Conservation (phyloP, 2,113 vertebrate genomes). For the Burhinus bistriatus region DNA sequence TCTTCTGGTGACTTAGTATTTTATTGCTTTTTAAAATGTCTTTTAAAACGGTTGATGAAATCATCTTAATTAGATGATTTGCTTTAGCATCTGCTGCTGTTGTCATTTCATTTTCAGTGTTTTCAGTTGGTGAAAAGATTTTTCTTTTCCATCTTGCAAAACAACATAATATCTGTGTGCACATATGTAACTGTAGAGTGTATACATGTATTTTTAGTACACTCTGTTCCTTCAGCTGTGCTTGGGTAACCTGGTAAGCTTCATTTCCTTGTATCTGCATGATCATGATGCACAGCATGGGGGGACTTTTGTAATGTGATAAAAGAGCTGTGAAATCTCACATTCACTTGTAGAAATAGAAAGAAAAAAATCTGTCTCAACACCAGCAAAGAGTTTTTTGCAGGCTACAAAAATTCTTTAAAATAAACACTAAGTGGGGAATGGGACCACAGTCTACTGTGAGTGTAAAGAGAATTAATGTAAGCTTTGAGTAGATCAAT, state of each 20-base stretch:
- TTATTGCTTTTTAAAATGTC: slow-evolving; percentile 18
- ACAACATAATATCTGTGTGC: background rate
- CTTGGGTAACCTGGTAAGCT: slow-evolving; percentile 39
- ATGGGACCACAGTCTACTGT: background rate
- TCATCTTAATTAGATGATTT: slow-evolving; percentile 53
- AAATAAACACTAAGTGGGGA: background rate
- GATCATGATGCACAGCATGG: background rate
- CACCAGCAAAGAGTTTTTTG: background rate
- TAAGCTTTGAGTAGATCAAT: background rate
- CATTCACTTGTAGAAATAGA: slow-evolving; percentile 3
- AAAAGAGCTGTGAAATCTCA: slow-evolving; percentile 16
- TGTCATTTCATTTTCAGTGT: slow-evolving; percentile 24
- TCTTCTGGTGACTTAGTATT: slow-evolving; percentile 43
- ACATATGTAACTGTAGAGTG: slow-evolving; percentile 2
- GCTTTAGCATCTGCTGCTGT: slow-evolving; percentile 46
- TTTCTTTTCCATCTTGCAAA: slow-evolving; percentile 2
- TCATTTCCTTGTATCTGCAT: slow-evolving; percentile 21
- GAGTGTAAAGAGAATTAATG: background rate
- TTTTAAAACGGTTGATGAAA: slow-evolving; percentile 22
- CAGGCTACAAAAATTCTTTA: background rate
- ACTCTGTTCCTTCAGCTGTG: slow-evolving; percentile 29
- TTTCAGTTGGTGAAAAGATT: slow-evolving; percentile 27
- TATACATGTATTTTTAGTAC: slow-evolving; percentile 48
- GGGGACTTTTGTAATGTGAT: background rate
- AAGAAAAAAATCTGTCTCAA: background rate